A percentile compares a stretch with the other conserved stretches of the same genome.
phyloP scores from a whole-genome alignment of 2,113 vertebrate species.

The Oceanites oceanicus region DNA sequence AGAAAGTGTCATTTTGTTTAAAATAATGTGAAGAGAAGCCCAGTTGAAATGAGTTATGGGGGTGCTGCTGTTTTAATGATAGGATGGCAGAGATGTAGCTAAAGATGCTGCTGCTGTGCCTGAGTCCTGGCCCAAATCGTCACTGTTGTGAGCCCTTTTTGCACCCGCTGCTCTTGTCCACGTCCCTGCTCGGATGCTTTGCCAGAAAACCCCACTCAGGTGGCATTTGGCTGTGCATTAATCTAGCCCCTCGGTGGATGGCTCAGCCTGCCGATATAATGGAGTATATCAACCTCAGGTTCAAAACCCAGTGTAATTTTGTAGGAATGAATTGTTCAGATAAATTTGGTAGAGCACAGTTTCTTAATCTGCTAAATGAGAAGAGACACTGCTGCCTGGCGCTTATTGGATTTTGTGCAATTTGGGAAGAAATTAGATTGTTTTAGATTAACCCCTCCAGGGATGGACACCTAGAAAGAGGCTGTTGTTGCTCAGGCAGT shows the following conservation, averaged over 20 bases:
- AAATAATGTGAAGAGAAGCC: constrained; percentile 31
- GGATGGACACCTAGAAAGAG: neutral
- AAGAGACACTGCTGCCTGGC: neutral
- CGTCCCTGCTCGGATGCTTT: fast-evolving
- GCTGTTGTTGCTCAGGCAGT: neutral
- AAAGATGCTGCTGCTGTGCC: neutral
- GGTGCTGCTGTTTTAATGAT: neutral
- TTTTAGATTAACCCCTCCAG: constrained; percentile 39
- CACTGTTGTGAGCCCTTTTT: neutral
- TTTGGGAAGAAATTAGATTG: constrained; percentile 44
- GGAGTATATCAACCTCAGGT: neutral
- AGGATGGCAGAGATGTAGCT: neutral
- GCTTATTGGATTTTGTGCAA: neutral
- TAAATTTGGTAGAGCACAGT: neutral
- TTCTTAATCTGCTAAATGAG: constrained; percentile 39
- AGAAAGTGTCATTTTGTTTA: constrained; percentile 39
- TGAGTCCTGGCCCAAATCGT: neutral
- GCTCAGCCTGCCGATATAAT: neutral
- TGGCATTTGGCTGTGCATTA: neutral
- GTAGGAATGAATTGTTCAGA: constrained; percentile 28
- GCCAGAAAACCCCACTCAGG: neutral
- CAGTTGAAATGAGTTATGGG: neutral
- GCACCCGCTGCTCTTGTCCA: neutral
- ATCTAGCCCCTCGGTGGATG: neutral
- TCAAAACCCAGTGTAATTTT: neutral